Evolutionary conservation across 2,113 vertebrate genomes (phyloP).

Genomic region (Bucco capensis): DNA sequence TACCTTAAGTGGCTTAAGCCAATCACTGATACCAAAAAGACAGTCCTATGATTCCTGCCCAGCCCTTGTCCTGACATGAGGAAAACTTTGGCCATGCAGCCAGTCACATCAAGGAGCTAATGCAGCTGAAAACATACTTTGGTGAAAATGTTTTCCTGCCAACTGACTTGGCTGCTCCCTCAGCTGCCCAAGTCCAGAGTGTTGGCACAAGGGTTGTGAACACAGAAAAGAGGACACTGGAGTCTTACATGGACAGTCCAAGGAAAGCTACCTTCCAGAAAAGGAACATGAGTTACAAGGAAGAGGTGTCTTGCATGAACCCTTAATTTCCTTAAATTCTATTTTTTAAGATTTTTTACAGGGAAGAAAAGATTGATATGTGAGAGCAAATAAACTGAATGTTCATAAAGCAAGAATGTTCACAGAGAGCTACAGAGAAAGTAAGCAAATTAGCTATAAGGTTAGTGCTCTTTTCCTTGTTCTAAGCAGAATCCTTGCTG

Average conservation of each 20-base stretch:
- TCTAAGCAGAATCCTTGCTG: neutral
- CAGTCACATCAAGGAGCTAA: rapidly evolving
- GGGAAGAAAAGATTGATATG: neutral
- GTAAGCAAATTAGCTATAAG: neutral
- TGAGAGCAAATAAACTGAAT: neutral
- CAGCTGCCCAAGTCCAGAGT: neutral
- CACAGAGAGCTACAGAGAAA: neutral
- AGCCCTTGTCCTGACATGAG: neutral
- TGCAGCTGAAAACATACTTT: neutral
- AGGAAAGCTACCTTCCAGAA: neutral
- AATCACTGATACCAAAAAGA: neutral
- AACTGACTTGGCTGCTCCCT: neutral
- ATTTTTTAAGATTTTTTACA: neutral
- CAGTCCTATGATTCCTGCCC: neutral
- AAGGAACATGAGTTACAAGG: neutral
- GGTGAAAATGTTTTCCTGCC: neutral
- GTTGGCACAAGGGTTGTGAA: neutral
- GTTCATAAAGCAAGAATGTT: neutral
- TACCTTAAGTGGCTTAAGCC: neutral
- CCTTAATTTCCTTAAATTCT: neutral
- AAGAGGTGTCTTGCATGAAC: neutral
- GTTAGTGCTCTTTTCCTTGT: neutral
- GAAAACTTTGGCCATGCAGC: neutral
- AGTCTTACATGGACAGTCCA: neutral
- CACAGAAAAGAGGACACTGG: neutral